A percentile compares a stretch with the other conserved stretches of the same genome.
phyloP scores from a whole-genome alignment of 1,140 invertebrate species.

The Plectrocnemia conspersa region DNA sequence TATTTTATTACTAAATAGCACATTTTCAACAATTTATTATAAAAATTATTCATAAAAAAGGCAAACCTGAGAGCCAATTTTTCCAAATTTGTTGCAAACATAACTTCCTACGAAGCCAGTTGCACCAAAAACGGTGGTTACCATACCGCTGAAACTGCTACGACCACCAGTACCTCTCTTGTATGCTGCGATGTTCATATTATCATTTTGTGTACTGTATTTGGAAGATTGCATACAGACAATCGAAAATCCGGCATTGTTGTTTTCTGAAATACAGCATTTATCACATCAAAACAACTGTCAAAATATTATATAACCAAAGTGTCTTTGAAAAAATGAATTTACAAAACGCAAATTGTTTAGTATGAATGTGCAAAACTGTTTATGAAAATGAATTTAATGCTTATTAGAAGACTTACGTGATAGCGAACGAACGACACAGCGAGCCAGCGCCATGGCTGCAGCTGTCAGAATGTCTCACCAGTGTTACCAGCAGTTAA shows the following conservation, averaged over 20 bases:
- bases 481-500: background rate
- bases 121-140: slow-evolving; percentile 95
- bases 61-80: slow-evolving; percentile 73
- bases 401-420: too few species aligned
- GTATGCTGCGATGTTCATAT: slow-evolving; percentile 57
- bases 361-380: background rate
- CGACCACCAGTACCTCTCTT: slow-evolving; percentile 90
- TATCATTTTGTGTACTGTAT: slow-evolving; percentile 40
- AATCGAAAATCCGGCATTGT: slow-evolving; percentile 23
- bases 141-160: slow-evolving; percentile 92
- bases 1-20: too few species aligned
- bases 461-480: slow-evolving; percentile 3
- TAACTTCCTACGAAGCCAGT: slow-evolving; percentile 82
- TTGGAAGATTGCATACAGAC: slow-evolving; percentile 26
- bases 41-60: background rate
- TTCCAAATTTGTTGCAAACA: slow-evolving; percentile 85
- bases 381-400: background rate
- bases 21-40: too few species aligned
- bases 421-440: background rate
- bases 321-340: background rate
- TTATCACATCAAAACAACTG: background rate
- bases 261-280: slow-evolving; percentile 24
- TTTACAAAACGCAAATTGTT: background rate
- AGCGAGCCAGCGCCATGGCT: background rate
- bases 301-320: slow-evolving; percentile 1